Evolutionary conservation across 2,113 vertebrate genomes (phyloP).

Genomic region (Vombatus ursinus): DNA sequence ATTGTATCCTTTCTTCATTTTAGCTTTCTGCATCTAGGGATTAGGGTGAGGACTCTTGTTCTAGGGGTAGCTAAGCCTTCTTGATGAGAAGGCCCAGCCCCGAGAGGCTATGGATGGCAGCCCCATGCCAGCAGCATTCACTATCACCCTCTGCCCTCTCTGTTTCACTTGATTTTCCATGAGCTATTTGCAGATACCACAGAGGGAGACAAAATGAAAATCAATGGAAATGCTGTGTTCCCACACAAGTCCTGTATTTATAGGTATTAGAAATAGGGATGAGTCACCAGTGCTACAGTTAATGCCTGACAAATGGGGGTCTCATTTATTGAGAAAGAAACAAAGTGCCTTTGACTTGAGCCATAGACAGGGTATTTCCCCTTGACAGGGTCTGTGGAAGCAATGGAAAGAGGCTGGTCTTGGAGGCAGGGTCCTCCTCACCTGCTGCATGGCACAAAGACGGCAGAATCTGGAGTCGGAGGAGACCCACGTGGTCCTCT

Average conservation of each 20-base stretch:
- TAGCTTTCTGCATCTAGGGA: background rate
- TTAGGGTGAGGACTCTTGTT: background rate
- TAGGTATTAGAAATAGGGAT: conserved; percentile 69
- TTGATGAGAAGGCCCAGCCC: background rate
- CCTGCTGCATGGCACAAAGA: background rate
- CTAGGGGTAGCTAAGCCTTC: background rate
- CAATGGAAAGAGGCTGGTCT: background rate
- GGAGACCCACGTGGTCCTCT: background rate
- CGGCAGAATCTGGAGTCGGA: background rate
- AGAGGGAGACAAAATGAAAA: conserved; percentile 76
- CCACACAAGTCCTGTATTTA: conserved; percentile 69
- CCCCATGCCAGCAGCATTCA: conserved; percentile 55
- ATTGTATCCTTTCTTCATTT: background rate
- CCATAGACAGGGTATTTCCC: background rate
- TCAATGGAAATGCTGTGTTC: conserved; percentile 68
- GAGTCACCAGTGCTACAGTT: conserved; percentile 73
- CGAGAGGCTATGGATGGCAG: background rate
- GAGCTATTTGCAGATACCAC: conserved; percentile 70
- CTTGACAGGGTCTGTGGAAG: rapidly evolving
- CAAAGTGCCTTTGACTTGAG: background rate
- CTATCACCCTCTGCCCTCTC: conserved; percentile 64
- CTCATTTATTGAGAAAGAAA: background rate
- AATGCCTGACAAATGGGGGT: conserved; percentile 76
- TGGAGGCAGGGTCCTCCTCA: background rate
- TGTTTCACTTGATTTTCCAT: conserved; percentile 54